Conservation (phyloP, 37 sponge, comb jelly and placozoan species). For the Ianthella basta region DNA sequence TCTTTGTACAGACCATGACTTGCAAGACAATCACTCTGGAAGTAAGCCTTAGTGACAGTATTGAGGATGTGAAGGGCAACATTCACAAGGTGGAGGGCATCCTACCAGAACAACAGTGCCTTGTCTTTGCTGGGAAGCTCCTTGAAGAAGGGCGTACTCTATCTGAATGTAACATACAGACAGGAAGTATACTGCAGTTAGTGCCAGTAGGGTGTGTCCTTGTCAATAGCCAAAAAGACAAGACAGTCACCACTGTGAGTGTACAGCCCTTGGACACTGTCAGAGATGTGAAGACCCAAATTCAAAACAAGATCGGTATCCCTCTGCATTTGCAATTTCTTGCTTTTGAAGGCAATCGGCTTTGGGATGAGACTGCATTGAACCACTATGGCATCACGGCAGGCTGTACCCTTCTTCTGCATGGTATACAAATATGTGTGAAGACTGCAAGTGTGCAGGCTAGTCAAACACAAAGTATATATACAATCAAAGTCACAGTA, state of each 20-base stretch:
- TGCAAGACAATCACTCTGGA: not conserved
- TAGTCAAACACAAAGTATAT: no score
- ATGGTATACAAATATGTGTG: not conserved
- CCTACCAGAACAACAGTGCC: constrained; percentile 22
- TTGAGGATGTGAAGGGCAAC: constrained; percentile 32
- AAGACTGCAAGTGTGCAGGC: no score
- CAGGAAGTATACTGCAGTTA: not conserved
- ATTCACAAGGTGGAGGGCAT: constrained; percentile 21
- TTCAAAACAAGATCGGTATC: no score
- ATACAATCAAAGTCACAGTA: not conserved
- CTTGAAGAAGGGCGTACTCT: constrained; percentile 21
- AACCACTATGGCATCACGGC: constrained; percentile 2
- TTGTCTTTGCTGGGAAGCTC: constrained; percentile 27
- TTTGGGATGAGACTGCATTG: not conserved
- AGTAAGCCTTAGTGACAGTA: not conserved
- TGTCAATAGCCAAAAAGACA: no score
- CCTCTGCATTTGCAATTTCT: not conserved
- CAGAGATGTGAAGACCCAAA: no score
- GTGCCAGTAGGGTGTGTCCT: no score
- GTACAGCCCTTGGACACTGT: no score
- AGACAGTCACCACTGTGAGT: no score
- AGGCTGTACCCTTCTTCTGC: not conserved
- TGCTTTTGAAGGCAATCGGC: not conserved
- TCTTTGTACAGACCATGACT: constrained; percentile 33
- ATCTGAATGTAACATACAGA: not conserved